A percentile compares a stretch with the other conserved stretches of the same genome.
phyloP scores from a whole-genome alignment of 2,797 vertebrate genomes.

The Sardinella longiceps region DNA sequence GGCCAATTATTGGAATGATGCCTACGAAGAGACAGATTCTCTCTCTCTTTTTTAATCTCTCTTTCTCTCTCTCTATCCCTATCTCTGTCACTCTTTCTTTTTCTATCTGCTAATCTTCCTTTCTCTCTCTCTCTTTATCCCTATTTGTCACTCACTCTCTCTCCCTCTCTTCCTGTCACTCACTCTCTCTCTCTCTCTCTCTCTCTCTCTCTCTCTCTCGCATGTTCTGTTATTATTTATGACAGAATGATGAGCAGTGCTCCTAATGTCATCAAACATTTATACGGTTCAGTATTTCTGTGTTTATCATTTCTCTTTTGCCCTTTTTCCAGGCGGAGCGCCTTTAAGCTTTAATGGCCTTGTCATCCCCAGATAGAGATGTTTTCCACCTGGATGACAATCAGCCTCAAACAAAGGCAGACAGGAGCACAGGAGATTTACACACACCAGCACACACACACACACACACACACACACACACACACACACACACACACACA shows the following conservation, averaged over 20 bases:
- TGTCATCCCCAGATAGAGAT: slow-evolving; percentile 26
- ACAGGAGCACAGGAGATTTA: neutral
- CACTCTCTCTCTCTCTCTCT: neutral
- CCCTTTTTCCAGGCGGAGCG: neutral
- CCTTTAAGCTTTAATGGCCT: slow-evolving; percentile 34
- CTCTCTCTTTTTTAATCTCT: neutral
- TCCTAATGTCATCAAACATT: slow-evolving; percentile 38
- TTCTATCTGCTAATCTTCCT: neutral
- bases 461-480: neutral
- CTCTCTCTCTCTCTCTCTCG: neutral
- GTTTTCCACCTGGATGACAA: slow-evolving; percentile 17
- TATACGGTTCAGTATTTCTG: slow-evolving; percentile 21
- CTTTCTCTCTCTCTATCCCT: neutral
- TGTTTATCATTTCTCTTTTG: neutral
- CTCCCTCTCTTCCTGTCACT: neutral
- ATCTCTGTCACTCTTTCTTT: neutral
- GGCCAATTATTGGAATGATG: neutral
- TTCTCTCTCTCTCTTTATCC: neutral
- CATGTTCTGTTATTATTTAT: neutral
- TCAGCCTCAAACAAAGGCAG: neutral
- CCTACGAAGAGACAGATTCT: neutral
- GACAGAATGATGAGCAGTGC: neutral
- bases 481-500: no score
- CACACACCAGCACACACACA: neutral
- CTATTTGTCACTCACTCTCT: neutral